Evolutionary conservation across 2,888 invertebrate genomes (phyloP), one percentile per base, ranked within the genome.

Genomic region (Mythimna vitellina): DNA sequence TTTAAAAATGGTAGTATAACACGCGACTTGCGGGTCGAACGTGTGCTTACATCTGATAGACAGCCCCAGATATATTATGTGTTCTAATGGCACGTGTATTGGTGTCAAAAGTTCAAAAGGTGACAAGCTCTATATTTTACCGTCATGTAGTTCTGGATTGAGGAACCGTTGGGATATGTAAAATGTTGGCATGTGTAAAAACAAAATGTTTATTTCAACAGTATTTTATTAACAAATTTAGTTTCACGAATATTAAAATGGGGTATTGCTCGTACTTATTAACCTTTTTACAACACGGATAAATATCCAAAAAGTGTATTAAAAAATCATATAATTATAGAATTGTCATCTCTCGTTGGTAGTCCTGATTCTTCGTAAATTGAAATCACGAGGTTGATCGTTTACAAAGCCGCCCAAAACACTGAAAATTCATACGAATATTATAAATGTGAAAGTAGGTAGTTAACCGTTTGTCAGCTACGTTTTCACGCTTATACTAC

Each of bases 371-470:
- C 54, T 61, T 73, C 22, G 7, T 20, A 12, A n/a, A 61, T 61
- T 8, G 14, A 65, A 51, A n/a, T 74, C 29, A 74, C 7, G 29
- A 1, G 0, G 8, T 20, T 22, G 67, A 57, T 1, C 20, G 56
- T 17, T 56, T 68, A 57, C 74, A 75, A 29, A 68, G 42, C 42
- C 75, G 68, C 14, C 74, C 74, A 42, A 12, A 22, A 67, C 74
- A 75, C 74, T 75, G 74, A 75, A 73, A 75, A 67, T 12, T 6
- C 46, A 46, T 46, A 46, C 5, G 6, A 46, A 46, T 17, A 14
- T 46, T 46, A 20, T 17, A 46, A 17, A 46, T 20, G 17, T 46
- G 46, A 46, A 46, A 20, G 46, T 46, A 46, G 17, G 46, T 46
- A 8, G 1, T 2, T 29, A 29, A 29, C 29, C 3, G 29, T 42